Evolutionary conservation across 2,888 invertebrate species (phyloP), one percentile per base, ranked within the genome.

Genomic region (Eudasyphora cyanicolor): DNA sequence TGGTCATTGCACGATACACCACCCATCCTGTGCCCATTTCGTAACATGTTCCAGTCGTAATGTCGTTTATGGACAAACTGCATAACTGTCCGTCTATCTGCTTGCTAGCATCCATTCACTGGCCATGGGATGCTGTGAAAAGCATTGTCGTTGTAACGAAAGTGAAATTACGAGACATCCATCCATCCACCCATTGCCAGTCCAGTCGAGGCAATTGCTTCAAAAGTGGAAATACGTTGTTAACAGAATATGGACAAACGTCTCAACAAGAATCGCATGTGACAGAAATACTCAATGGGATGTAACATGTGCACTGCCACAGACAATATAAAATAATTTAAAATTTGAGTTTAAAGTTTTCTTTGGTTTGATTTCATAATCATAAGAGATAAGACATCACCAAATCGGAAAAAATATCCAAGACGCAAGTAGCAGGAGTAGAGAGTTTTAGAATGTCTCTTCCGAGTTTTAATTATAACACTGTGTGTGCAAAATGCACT

Each of bases 101-200:
- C n/a, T 10, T 57, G 17, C 32, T 17, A 2, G 29, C 2, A 49
- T 8, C 14, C 14, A 14, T 27, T 17, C 2, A 24, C 10, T 74
- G 49, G n/a, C 69, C 69, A 62, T 75, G 57, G n/a, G n/a, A 64
- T 49, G 35, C 69, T 76, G 75, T 67, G 51, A 57, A 51, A 71
- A 71, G n/a, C n/a, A 78, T 38, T 70, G 57, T 57, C 78, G 71
- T 75, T 76, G 67, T 76, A 84, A 84, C 79, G 84, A 84, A 81
- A 84, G 84, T 84, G 84, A 84, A 81, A 84, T 76, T 81, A 32
- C 14, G 49, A 73, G 76, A 49, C 42, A 29, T 73, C 29, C 57
- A 76, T 35, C 21, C 42, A 62, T 42, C 70, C 45, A 45, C n/a
- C 45, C 45, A 45, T 14, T 42, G 32, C 10, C 29, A 29, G 17